A percentile compares a stretch with the other conserved stretches of the same genome.
Conservation (phyloP, 2,888 invertebrate species). For the Hyposoter dolosus region DNA sequence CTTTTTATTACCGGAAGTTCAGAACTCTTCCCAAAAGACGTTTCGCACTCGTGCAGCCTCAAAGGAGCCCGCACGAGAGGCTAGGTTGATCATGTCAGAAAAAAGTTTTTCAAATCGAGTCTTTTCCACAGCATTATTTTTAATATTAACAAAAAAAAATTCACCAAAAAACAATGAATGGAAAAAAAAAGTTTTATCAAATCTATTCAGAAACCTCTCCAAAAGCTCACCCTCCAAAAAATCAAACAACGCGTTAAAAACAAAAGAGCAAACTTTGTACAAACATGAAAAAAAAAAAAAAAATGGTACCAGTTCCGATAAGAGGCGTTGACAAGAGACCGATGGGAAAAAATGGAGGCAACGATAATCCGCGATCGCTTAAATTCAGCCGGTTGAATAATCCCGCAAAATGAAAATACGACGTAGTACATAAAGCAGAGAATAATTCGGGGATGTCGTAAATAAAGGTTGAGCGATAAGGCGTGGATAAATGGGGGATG, state of each 20-base stretch:
- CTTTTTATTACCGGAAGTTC: background rate
- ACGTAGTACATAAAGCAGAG: conserved; percentile 20
- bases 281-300: background rate
- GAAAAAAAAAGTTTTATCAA: too few relatives aligned
- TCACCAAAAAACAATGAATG: too few relatives aligned
- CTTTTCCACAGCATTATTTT: background rate
- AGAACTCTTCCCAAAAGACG: background rate
- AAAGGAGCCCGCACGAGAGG: background rate
- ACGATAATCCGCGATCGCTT: conserved; percentile 1
- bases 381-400: conserved; percentile 3
- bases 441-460: conserved; percentile 17
- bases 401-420: conserved; percentile 4
- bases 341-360: background rate
- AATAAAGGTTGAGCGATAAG: conserved; percentile 21
- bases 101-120: too few relatives aligned
- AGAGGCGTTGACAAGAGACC: conserved; percentile 4
- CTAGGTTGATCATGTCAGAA: too few relatives aligned
- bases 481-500: conserved; percentile 11
- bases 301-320: background rate
- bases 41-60: background rate
- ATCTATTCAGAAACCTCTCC: too few relatives aligned
- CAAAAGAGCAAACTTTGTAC: background rate
- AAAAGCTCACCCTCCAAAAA: background rate
- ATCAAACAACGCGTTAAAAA: background rate
- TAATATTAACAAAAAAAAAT: too few relatives aligned